Evolutionary conservation across 2,797 vertebrate genomes (phyloP).

Genomic region (Brachyrhaphis roseni): DNA sequence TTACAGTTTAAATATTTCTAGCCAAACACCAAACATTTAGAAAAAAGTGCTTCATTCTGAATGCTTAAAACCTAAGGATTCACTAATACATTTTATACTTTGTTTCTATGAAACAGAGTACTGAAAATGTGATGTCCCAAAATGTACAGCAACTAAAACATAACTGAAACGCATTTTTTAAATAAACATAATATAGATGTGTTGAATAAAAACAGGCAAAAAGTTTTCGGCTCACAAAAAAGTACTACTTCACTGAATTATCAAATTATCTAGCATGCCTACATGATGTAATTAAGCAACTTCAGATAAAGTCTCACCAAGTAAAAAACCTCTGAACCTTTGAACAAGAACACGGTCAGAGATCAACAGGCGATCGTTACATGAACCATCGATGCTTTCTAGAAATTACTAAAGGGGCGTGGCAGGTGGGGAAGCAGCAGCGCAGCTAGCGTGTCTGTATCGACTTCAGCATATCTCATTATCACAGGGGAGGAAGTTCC

Average conservation of each 20-base stretch:
- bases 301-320: constrained; percentile 32
- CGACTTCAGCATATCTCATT: constrained; percentile 64
- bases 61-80: constrained; percentile 12
- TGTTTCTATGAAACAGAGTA: background rate
- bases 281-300: constrained; percentile 12
- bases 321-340: constrained; percentile 25
- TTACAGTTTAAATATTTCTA: constrained; percentile 45
- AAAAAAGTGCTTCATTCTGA: constrained; percentile 63
- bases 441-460: constrained; percentile 39
- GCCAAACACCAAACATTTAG: constrained; percentile 35
- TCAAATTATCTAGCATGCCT: background rate
- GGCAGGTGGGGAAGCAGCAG: background rate
- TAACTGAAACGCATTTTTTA: background rate
- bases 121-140: background rate
- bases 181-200: background rate
- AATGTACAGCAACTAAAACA: background rate
- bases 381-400: constrained; percentile 38
- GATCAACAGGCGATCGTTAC: constrained; percentile 26
- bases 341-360: constrained; percentile 31
- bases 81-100: background rate
- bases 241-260: background rate
- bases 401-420: background rate
- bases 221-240: background rate
- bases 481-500: constrained; percentile 62
- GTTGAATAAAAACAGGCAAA: background rate